Evolutionary conservation across 2,797 vertebrate species (phyloP).

Genomic region (Macropus fuliginosus): DNA sequence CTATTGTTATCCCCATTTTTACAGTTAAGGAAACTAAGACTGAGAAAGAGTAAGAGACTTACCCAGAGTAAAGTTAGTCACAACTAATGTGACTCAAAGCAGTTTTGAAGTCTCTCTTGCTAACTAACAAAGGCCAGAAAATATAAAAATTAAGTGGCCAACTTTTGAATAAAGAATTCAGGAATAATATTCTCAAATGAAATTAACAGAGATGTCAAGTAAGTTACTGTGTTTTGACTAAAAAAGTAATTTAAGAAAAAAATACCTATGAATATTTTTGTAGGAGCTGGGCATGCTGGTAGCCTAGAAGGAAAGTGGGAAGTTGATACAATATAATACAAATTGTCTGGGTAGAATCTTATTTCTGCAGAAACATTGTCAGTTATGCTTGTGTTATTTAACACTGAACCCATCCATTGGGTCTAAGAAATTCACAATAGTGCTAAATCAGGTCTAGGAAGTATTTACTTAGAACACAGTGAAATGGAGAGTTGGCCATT

Average conservation of each 20-base stretch:
- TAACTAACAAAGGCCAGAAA: neutral
- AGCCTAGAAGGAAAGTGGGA: neutral
- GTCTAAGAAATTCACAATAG: neutral
- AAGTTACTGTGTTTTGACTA: too few species aligned
- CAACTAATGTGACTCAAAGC: neutral
- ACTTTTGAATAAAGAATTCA: neutral
- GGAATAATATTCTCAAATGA: too few species aligned
- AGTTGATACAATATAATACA: neutral
- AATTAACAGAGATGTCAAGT: too few species aligned
- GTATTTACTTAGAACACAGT: neutral
- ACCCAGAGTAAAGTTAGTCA: neutral
- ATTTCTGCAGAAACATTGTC: neutral
- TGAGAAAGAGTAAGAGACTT: neutral
- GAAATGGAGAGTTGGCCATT: neutral
- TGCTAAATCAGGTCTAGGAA: neutral
- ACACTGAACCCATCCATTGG: neutral
- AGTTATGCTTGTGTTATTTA: neutral
- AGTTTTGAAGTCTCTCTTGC: neutral
- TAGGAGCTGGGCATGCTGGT: neutral
- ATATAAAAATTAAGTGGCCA: neutral
- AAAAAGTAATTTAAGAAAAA: too few species aligned
- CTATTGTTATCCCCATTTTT: neutral
- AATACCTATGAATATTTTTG: too few species aligned
- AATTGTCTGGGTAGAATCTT: neutral
- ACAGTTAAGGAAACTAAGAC: neutral